Conservation (phyloP, 2,888 invertebrate genomes). For the Rhodophaea formosa region DNA sequence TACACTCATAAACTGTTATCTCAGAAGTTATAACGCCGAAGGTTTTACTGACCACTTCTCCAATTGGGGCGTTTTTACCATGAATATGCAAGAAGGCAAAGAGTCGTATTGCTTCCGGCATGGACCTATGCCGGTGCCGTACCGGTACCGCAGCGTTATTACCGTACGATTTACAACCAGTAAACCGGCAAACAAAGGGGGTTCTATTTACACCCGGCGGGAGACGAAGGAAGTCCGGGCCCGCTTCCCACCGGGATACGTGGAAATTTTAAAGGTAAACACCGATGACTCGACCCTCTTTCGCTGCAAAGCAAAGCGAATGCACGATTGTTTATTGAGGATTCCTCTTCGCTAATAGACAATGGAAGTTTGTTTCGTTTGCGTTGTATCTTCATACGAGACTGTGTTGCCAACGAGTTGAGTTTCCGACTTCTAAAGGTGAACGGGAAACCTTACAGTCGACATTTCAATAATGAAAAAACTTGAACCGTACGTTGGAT, state of each 20-base stretch:
- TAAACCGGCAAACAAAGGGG: constrained; percentile 58
- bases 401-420: constrained; percentile 11
- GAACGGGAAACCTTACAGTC: constrained; percentile 11
- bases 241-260: constrained; percentile 35
- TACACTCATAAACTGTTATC: constrained; percentile 15
- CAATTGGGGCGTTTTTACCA: constrained; percentile 46
- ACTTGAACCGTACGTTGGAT: constrained; percentile 14
- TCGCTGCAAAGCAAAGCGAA: constrained; percentile 33
- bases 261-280: constrained; percentile 48
- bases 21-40: constrained; percentile 8
- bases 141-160: constrained; percentile 49
- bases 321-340: constrained; percentile 37
- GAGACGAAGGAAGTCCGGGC: constrained; percentile 48
- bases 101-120: constrained; percentile 51
- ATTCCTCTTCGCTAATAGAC: constrained; percentile 25
- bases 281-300: constrained; percentile 42
- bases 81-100: constrained; percentile 53
- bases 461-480: constrained; percentile 11
- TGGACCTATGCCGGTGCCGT: constrained; percentile 23
- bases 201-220: constrained; percentile 50
- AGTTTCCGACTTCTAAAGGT: constrained; percentile 13
- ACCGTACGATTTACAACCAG: constrained; percentile 62
- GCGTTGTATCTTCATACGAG: constrained; percentile 16
- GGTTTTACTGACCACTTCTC: constrained; percentile 25
- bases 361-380: constrained; percentile 20